Evolutionary conservation across 1,140 invertebrate species (phyloP), one percentile per base, ranked within the genome.

Genomic region (Pogonognathellus flavescens): DNA sequence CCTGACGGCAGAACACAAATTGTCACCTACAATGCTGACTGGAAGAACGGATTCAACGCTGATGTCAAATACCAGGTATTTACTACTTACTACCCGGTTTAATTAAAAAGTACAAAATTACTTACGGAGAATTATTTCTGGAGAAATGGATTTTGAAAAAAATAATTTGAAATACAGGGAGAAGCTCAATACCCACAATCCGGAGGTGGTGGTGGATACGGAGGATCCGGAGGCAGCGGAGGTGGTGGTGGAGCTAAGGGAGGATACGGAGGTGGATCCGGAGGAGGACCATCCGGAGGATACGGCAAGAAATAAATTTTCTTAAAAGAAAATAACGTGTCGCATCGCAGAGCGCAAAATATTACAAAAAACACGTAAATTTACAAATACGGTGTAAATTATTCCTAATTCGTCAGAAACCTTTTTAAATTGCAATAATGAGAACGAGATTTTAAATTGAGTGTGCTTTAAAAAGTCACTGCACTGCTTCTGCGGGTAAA

Each of bases 251-350:
- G 81, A 20, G 62, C 66, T 1, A 52, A 76, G 57, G 49, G 41
- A 50, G 84, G 80, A 25, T 82, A 86, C 41, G 85, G 85, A 3
- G 88, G 90, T 52, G 91, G 92, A 20, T 89, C 91, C 83, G 90
- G 90, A 49, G 89, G 89, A 14, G 90, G 90, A 10, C 53, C 55
- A 20, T 83, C 82, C 6, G 18, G 13, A 9, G 84, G 84, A 60
- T 85, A 85, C 53, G 84, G 84, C 25, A 66, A 66, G 13, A 84
- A 31, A 41, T 41, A 41, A 41, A 41, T 41, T 41, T 41, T 41
- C 31, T 41, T 41, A 41, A 1, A 41, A 41, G 31, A 41, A 41
- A 41, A 41, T 41, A 41, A 41, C 31, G 31, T 41, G 31, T 41
- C 31, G 31, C 31, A 6, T 41, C 31, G 31, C 31, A 6, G 31